Conservation (phyloP, 1,140 invertebrate species). For the Pseudomyrmex concolor region DNA sequence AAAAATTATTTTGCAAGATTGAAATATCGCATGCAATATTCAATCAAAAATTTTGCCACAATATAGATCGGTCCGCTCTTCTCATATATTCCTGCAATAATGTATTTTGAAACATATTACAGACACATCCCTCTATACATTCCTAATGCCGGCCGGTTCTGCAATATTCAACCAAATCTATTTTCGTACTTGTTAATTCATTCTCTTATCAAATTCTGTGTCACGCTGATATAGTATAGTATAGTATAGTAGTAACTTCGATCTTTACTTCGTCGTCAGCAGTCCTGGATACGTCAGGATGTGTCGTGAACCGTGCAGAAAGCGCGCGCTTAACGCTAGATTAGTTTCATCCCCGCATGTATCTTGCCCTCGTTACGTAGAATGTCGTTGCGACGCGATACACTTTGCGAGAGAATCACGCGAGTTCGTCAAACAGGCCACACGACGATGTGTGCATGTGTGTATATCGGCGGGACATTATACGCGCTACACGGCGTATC, state of each 20-base stretch:
- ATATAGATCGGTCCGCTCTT: too few species aligned
- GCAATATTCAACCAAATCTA: too few species aligned
- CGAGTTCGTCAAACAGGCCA: constrained; percentile 56
- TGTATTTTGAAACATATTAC: too few species aligned
- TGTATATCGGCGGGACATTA: constrained; percentile 41
- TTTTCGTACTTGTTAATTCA: too few species aligned
- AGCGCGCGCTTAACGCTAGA: constrained; percentile 42
- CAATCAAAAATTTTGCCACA: too few species aligned
- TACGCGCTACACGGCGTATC: constrained; percentile 68
- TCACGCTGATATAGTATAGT: too few species aligned
- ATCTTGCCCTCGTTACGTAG: constrained; percentile 40
- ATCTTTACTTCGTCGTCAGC: background rate
- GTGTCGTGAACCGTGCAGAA: background rate
- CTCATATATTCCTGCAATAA: too few species aligned
- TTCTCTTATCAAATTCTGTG: background rate
- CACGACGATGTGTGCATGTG: background rate
- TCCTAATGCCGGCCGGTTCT: too few species aligned
- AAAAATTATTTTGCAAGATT: too few species aligned
- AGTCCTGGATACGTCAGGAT: background rate
- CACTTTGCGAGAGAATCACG: constrained; percentile 59
- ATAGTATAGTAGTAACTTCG: background rate
- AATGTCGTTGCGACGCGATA: constrained; percentile 45
- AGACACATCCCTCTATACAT: too few species aligned
- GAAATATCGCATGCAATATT: too few species aligned
- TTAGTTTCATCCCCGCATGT: constrained; percentile 33